Percentiles rank a stretch among this genome's conserved stretches.
Conservation (phyloP, 2,113 vertebrate species). For the Oryctolagus cuniculus region DNA sequence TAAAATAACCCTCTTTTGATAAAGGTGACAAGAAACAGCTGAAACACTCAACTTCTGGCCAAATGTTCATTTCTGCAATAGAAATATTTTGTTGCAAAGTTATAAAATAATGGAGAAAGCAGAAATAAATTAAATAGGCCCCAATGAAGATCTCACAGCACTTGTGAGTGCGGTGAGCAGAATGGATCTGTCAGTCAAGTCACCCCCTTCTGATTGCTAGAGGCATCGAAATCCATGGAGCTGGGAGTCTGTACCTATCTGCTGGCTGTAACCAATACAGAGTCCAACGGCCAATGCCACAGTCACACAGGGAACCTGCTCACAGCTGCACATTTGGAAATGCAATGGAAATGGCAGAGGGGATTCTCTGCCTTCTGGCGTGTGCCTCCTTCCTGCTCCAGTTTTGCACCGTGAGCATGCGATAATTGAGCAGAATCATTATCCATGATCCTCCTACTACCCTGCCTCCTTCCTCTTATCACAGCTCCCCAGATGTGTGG, state of each 20-base stretch:
- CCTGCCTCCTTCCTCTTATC: too few species aligned
- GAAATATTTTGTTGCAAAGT: neutral
- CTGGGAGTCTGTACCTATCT: neutral
- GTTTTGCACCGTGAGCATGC: too few species aligned
- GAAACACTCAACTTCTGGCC: neutral
- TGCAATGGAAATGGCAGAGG: too few species aligned
- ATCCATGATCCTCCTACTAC: too few species aligned
- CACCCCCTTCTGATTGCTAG: neutral
- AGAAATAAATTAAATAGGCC: neutral
- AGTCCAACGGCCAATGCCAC: rapidly evolving
- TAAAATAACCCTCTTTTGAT: neutral
- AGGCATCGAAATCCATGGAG: neutral
- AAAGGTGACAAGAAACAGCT: neutral
- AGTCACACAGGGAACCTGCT: neutral
- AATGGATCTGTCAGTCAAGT: neutral
- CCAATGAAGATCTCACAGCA: neutral
- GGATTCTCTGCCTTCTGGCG: rapidly evolving
- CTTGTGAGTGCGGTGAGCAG: rapidly evolving
- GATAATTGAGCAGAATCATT: rapidly evolving
- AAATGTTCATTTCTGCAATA: neutral
- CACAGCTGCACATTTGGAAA: rapidly evolving
- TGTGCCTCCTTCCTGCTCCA: neutral
- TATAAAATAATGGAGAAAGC: neutral
- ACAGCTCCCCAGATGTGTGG: neutral
- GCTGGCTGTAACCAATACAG: neutral